Conservation (phyloP, 2,113 vertebrate genomes). For the Eolophus roseicapilla region DNA sequence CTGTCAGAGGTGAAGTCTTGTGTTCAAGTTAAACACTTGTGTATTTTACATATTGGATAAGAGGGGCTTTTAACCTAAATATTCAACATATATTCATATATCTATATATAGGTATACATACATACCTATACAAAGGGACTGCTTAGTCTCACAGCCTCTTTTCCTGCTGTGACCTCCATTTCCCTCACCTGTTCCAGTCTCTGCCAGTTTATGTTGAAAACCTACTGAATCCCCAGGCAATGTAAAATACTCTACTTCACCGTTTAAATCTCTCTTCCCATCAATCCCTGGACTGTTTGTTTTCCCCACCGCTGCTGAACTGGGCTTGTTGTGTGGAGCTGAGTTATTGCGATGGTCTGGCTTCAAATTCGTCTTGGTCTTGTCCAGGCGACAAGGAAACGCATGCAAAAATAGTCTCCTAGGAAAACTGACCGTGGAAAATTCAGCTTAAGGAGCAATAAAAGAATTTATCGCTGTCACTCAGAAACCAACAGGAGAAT, state of each 20-base stretch:
- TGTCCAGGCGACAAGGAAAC: background rate
- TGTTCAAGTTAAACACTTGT: background rate
- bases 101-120: accelerated
- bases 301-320: background rate
- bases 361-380: slow-evolving; percentile 48
- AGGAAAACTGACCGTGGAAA: slow-evolving; percentile 54
- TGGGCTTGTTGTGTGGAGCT: background rate
- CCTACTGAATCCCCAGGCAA: background rate
- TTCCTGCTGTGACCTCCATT: background rate
- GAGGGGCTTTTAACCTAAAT: background rate
- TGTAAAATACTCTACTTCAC: background rate
- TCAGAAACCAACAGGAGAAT: slow-evolving; percentile 8
- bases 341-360: slow-evolving; percentile 19
- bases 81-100: background rate
- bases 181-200: background rate
- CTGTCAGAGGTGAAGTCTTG: background rate
- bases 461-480: slow-evolving; percentile 37
- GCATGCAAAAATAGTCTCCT: slow-evolving; percentile 34
- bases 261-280: background rate
- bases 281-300: background rate
- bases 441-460: slow-evolving; percentile 56
- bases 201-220: background rate
- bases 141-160: background rate
- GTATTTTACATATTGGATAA: background rate
- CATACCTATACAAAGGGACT: background rate